Base-by-base conservation (phyloP, 2,888 invertebrate species). In the Epiblema foenella region DNA sequence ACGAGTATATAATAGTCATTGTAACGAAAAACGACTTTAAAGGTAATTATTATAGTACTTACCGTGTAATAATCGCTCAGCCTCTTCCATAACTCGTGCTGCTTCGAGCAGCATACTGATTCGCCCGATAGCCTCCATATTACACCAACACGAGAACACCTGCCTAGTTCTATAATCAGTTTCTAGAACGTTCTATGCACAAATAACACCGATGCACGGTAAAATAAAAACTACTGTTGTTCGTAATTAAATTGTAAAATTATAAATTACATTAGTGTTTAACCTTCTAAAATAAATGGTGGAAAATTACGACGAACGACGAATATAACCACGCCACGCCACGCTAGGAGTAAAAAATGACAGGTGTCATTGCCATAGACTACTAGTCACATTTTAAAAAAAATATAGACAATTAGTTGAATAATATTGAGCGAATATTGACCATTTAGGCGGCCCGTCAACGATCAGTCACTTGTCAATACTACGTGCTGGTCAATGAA, bases 291-390 rank as follows among this genome's bases (percentile, higher is more conserved):
- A 15, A 4, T 33, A 46, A 46, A 46, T 46, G 1, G n/a, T n/a
- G 46, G n/a, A 46, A n/a, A 46, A 46, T n/a, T 33, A n/a, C 46
- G 46, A 46, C 42, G 15, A 15, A 29, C 5, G 29, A 29, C 33
- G 8, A 33, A 33, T 33, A 33, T 33, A 33, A 46, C 46, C 46
- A 46, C 46, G 46, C 46, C n/a, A 46, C 46, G 46, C 46, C 46
- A 46, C 46, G 46, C 46, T 46, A n/a, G 7, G n/a, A 46, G 12
- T 15, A 46, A 46, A n/a, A 46, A 46, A n/a, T 46, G 46, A 46
- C 46, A 46, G 46, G 5, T 46, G 46, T 46, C 42, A 46, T n/a
- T 46, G n/a, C 46, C 46, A 46, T 46, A 46, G 46, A 46, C n/a
- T n/a, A n/a, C n/a, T n/a, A n/a, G n/a, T n/a, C 46, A n/a, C 46